phyloP scores from a whole-genome alignment of 2,888 invertebrate genomes.

The Eucera pruinosa region DNA sequence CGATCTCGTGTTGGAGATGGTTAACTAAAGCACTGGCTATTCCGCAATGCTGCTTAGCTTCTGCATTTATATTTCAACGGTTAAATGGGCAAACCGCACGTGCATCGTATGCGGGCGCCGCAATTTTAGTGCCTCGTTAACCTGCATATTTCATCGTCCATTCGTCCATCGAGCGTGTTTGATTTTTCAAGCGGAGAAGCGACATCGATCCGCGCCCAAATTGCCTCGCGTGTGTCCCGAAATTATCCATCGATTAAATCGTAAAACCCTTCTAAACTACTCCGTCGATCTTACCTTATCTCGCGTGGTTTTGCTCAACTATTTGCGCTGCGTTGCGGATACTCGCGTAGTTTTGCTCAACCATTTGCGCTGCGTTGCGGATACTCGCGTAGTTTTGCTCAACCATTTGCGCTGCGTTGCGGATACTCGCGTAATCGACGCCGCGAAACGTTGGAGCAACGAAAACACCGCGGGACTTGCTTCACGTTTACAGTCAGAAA shows the following conservation, averaged over 20 bases:
- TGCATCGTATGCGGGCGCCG: background rate
- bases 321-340: too few species aligned
- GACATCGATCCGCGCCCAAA: constrained; percentile 11
- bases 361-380: too few species aligned
- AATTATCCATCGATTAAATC: constrained; percentile 18
- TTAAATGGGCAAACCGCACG: constrained; percentile 19
- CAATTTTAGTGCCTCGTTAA: constrained; percentile 44
- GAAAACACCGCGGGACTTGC: too few species aligned
- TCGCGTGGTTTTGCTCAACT: too few species aligned
- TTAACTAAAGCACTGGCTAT: constrained; percentile 14
- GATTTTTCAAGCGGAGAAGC: constrained; percentile 29
- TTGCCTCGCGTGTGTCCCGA: constrained; percentile 7
- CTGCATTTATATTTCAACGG: constrained; percentile 44
- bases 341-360: too few species aligned
- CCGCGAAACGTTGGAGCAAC: too few species aligned
- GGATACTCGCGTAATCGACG: too few species aligned
- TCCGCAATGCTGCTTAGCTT: constrained; percentile 30
- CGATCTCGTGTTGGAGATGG: background rate
- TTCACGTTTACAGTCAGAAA: too few species aligned
- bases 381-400: too few species aligned
- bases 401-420: too few species aligned
- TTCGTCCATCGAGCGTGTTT: constrained; percentile 21
- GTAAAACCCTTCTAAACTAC: background rate
- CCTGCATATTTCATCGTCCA: constrained; percentile 39
- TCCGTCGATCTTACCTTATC: too few species aligned